phyloP scores from a whole-genome alignment of 2,797 vertebrate genomes.

The Muscicapa striata region DNA sequence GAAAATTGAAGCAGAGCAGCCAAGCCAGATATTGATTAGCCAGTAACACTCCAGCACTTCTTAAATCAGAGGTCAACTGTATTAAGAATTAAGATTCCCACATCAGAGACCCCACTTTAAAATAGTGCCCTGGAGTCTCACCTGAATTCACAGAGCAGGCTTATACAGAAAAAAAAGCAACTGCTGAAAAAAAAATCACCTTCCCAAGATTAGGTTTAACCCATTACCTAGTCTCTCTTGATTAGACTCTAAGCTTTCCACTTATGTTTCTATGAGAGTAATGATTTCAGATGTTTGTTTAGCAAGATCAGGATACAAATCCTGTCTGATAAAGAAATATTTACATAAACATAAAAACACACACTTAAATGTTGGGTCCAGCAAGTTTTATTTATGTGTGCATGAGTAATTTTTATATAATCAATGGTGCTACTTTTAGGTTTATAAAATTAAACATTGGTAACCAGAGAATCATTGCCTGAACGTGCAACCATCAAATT shows the following conservation, averaged over 20 bases:
- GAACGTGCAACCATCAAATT: not conserved
- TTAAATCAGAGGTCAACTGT: constrained; percentile 13
- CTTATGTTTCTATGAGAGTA: not conserved
- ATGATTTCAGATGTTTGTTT: not conserved
- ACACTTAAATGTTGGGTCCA: not conserved
- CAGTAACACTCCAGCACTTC: not conserved
- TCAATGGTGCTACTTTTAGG: not conserved
- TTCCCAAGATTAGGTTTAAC: not conserved
- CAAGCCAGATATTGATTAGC: constrained; percentile 27
- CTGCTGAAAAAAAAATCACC: not conserved
- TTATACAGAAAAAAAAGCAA: not conserved
- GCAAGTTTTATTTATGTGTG: not conserved
- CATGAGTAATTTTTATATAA: constrained; percentile 37
- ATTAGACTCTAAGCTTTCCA: not conserved
- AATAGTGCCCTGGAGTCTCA: not conserved
- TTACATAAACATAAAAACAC: not conserved
- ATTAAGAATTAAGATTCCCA: not conserved
- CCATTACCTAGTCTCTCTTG: not conserved
- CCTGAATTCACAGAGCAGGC: not conserved
- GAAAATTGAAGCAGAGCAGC: constrained; percentile 8
- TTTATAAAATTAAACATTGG: not conserved
- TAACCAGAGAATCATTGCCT: not conserved
- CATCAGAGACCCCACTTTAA: not conserved
- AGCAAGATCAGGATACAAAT: not conserved
- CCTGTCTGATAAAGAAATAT: not conserved